phyloP scores from a whole-genome alignment of 2,888 invertebrate species.

The Loripinus fragilis region DNA sequence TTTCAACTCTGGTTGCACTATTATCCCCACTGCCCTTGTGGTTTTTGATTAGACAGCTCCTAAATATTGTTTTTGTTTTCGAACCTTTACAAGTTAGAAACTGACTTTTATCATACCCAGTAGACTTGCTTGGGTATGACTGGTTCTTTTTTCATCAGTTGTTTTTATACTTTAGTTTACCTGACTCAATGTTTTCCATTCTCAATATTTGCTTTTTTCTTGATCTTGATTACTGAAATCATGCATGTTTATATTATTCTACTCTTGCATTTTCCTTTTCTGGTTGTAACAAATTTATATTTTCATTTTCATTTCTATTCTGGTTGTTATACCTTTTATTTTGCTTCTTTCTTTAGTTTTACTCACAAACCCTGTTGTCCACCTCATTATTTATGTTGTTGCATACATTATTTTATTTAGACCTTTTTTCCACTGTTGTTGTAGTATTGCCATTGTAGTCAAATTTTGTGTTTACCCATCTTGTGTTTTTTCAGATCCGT shows the following conservation, averaged over 20 bases:
- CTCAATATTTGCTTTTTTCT: no score
- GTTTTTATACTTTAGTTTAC: no score
- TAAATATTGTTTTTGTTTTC: no score
- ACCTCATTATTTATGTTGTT: slow-evolving; percentile 2
- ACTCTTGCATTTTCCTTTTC: not conserved
- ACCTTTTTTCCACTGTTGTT: slow-evolving; percentile 12
- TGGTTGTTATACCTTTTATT: not conserved
- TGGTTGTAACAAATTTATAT: not conserved
- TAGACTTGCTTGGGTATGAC: no score
- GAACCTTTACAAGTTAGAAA: no score
- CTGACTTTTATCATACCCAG: no score
- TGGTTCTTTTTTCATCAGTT: no score
- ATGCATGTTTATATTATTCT: not conserved
- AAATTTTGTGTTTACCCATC: slow-evolving; percentile 53
- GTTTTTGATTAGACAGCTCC: no score
- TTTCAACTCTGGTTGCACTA: no score
- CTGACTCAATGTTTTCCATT: no score
- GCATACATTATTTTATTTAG: not conserved
- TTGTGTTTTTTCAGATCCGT: slow-evolving; percentile 92
- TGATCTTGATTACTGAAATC: no score
- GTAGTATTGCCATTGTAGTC: slow-evolving; percentile 32
- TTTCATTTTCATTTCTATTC: not conserved
- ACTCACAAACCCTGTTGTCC: slow-evolving; percentile 13
- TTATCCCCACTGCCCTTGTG: no score
- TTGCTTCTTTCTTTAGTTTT: not conserved